phyloP scores from a whole-genome alignment of 2,113 vertebrate genomes.

The Bagarius yarrelli region DNA sequence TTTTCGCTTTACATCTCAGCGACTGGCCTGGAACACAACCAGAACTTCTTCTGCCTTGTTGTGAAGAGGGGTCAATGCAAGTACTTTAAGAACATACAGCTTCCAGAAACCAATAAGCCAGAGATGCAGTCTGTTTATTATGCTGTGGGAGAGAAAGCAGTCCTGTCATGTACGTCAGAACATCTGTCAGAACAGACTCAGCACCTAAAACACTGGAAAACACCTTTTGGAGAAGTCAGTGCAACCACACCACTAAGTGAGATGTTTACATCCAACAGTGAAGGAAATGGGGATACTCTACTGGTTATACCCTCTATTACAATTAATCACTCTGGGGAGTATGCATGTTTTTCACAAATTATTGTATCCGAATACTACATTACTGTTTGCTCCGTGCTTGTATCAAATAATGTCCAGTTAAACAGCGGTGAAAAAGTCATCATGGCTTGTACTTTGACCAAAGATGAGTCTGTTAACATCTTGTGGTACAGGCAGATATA shows the following conservation, averaged over 20 bases:
- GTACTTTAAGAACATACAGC: slow-evolving; percentile 59
- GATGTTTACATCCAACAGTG: slow-evolving; percentile 41
- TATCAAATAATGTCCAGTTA: neutral
- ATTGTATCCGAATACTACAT: slow-evolving; percentile 55
- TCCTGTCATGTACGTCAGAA: slow-evolving; percentile 56
- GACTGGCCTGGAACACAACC: slow-evolving; percentile 39
- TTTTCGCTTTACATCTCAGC: slow-evolving; percentile 50
- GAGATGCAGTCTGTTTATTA: slow-evolving; percentile 54
- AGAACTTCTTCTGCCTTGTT: slow-evolving; percentile 62
- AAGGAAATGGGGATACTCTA: slow-evolving; percentile 43
- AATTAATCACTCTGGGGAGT: slow-evolving; percentile 54
- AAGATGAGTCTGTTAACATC: slow-evolving; percentile 34
- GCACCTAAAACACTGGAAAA: slow-evolving; percentile 59
- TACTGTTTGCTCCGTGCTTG: slow-evolving; percentile 56
- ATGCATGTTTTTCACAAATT: slow-evolving; percentile 57
- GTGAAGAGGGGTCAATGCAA: slow-evolving; percentile 55
- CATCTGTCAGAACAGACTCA: slow-evolving; percentile 25
- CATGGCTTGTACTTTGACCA: neutral
- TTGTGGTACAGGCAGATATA: slow-evolving; percentile 59
- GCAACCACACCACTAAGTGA: slow-evolving; percentile 14
- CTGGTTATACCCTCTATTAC: slow-evolving; percentile 58
- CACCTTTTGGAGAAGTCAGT: slow-evolving; percentile 61
- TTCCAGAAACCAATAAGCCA: slow-evolving; percentile 33
- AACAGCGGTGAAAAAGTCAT: neutral
- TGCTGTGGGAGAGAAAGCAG: slow-evolving; percentile 58